Evolutionary conservation across 2,888 invertebrate genomes (phyloP).

Genomic region (Drosophila borborema): DNA sequence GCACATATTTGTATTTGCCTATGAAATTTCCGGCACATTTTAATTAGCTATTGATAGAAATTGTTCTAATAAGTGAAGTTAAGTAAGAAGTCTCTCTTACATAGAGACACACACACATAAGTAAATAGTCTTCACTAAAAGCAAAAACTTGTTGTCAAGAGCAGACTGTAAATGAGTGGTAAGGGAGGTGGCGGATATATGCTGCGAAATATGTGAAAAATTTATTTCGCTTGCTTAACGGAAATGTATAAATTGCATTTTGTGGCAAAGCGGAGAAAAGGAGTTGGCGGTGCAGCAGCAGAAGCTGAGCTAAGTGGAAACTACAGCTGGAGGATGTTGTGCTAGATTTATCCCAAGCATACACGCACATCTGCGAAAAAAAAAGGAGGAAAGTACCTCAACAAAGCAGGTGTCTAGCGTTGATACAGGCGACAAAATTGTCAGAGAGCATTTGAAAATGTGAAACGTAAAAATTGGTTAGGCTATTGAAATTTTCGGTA

Average conservation of each 20-base stretch:
- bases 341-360: conserved; percentile 60
- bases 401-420: conserved; percentile 33
- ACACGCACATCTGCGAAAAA: conserved; percentile 23
- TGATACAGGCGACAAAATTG: conserved; percentile 64
- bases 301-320: conserved; percentile 39
- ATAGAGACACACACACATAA: too few species aligned
- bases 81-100: too few species aligned
- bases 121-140: conserved; percentile 66
- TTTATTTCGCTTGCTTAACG: conserved; percentile 72
- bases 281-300: conserved; percentile 3
- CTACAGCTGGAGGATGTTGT: conserved; percentile 65
- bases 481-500: too few species aligned
- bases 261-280: conserved; percentile 37
- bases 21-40: conserved; percentile 63
- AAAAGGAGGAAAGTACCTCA: conserved; percentile 14
- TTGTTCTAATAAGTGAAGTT: conserved; percentile 17
- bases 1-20: conserved; percentile 29
- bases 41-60: conserved; percentile 66
- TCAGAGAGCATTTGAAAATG: conserved; percentile 7
- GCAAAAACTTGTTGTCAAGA: conserved; percentile 69
- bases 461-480: too few species aligned
- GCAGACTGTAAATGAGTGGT: conserved; percentile 5
- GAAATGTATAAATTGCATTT: conserved; percentile 81
- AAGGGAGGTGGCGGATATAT: background rate
- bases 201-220: conserved; percentile 48